Base-by-base conservation (phyloP, 2,888 invertebrate species). In the Dichetophora obliterata region DNA sequence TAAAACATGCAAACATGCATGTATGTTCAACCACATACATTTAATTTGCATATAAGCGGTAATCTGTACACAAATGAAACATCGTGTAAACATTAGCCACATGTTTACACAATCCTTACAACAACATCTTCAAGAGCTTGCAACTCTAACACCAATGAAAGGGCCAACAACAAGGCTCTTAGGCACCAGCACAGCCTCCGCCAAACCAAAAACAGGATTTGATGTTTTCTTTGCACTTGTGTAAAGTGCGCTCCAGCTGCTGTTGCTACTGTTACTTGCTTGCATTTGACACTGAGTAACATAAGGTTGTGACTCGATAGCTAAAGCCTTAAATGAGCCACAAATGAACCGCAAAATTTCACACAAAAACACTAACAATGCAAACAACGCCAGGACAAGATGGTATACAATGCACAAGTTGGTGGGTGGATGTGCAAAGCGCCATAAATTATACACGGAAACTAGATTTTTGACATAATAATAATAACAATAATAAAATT, bases 71-170 rank as follows among this genome's bases (percentile, higher is more conserved):
- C 65, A 37, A 11, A 19, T 43, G 43, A 43, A 65, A 37, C 43
- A 37, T 37, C 34, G 19, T 65, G 65, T 65, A 65, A 65, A 37
- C 65, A 68, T 34, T n/a, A 34, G 63, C 63, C 24, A 27, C 24
- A 16, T 31, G 50, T 22, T 14, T 27, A 27, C 68, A 50, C 34
- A 34, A 43, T 65, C 65, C 14, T n/a, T 37, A n/a, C 16, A 65
- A 43, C 27, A 37, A 37, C 19, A 34, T 65, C n/a, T 37, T 37
- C 19, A 22, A 65, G 65, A 65, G 34, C 6, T 43, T 37, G 65
- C 37, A 19, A 34, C 65, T 19, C 19, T 24, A 37, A 65, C 66
- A 24, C 43, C 48, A 9, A 22, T 50, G 24, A 24, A 9, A 27
- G 14, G 59, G 31, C 63, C 4, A 4, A 31, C 4, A 4, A 31